Base-by-base conservation (phyloP, 2,797 vertebrate genomes). In the Gymnothorax javanicus region DNA sequence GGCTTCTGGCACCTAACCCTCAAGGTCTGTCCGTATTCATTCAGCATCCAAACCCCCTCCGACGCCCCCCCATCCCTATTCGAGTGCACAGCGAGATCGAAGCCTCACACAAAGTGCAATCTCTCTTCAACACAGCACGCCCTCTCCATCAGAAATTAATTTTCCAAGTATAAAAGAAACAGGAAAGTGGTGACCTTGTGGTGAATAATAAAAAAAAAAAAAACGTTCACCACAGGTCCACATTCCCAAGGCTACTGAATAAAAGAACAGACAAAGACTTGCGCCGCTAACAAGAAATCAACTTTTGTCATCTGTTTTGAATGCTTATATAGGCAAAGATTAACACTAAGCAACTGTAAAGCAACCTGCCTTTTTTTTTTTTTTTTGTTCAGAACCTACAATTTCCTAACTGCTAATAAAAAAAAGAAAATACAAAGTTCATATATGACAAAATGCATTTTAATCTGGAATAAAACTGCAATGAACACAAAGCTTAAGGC, bases 1-100 rank as follows among this genome's bases (percentile, higher is more conserved):
- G 43, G 20, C 33, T 67, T 50, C 84, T 52, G 85, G 64, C 79
- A 59, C 79, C 87, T 86, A 54, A 52, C 71, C 25, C 87, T 67
- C 79, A 71, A 20, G 23, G 52, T 67, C 25, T 50, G 81, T 11
- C 79, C 52, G 54, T 13, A 73, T 73, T 20, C 60, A 62, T 62
- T 62, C 60, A 62, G 60, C 69, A 71, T n/a, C 33, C 33, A 12
- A 4, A 3, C 73, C 25, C 82, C 43, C 73, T 12, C 0, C 33
- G 33, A 43, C 33, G 2, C 33, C 20, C 57, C 17, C 0, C 12
- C 69, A 83, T 50, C 27, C 64, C 62, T 15, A 81, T 27, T 50
- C 56, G 54, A 54, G 56, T 69, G 75, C 56, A 43, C 64, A 69
- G 56, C 15, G 56, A 83, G 62, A 62, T 52, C 17, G 64, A 56